Conservation (phyloP, 2,797 vertebrate genomes). For the Peromyscus attwateri region DNA sequence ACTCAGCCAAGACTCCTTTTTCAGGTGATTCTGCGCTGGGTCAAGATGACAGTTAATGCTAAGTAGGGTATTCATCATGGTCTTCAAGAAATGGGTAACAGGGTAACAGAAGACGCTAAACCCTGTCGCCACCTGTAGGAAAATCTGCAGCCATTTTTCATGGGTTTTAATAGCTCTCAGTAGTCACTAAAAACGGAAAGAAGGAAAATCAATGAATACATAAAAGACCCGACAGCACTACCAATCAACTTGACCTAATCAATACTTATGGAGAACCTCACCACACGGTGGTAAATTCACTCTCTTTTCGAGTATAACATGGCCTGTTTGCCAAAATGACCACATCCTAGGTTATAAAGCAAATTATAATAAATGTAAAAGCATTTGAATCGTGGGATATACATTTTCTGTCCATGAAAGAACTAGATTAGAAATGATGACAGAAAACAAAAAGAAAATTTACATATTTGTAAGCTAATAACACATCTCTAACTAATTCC, state of each 20-base stretch:
- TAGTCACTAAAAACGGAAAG: not conserved
- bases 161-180: not conserved
- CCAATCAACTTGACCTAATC: not conserved
- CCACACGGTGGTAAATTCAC: not conserved
- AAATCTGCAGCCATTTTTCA: not conserved
- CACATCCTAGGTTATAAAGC: not conserved
- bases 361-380: not conserved
- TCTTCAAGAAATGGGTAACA: not conserved
- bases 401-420: not conserved
- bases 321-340: not conserved
- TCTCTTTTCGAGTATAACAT: not conserved
- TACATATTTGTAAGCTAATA: not conserved
- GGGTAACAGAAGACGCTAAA: not conserved
- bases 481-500: not conserved
- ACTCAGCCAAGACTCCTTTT: not conserved
- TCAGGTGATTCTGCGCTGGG: not conserved
- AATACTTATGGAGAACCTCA: not conserved
- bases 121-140: not conserved
- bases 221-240: not conserved
- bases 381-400: not conserved
- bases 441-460: not conserved
- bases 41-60: not conserved
- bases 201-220: not conserved
- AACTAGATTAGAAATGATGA: not conserved
- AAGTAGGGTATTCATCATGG: not conserved